A percentile compares a stretch with the other conserved stretches of the same genome.
Evolutionary conservation across 2,797 vertebrate genomes (phyloP).

Genomic region (Microctenopoma steveboyesi): DNA sequence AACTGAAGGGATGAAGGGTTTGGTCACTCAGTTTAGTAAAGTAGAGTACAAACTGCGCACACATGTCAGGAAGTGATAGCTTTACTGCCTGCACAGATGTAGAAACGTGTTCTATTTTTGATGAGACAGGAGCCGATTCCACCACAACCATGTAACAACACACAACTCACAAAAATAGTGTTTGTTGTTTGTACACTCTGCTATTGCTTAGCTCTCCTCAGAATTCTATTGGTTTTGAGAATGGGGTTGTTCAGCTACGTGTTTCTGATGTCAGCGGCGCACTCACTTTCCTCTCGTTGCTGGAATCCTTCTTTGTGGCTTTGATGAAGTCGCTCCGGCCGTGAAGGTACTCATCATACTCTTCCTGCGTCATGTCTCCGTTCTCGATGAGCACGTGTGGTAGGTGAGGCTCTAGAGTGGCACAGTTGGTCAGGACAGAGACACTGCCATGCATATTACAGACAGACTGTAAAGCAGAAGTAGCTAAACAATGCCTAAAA

Average conservation of each 20-base stretch:
- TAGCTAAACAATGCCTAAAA: constrained; percentile 25
- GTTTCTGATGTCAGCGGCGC: constrained; percentile 4
- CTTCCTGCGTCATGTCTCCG: constrained; percentile 91
- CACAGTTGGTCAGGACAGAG: constrained; percentile 26
- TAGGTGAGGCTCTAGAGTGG: constrained; percentile 89
- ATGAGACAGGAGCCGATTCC: not conserved
- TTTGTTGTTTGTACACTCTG: not conserved
- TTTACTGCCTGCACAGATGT: no score
- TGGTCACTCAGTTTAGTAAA: no score
- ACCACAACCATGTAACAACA: not conserved
- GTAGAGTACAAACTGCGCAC: no score
- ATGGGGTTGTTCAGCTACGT: not conserved
- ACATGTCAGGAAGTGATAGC: no score
- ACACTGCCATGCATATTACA: constrained; percentile 29
- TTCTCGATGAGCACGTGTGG: constrained; percentile 92
- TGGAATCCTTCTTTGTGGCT: constrained; percentile 90
- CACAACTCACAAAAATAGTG: not conserved
- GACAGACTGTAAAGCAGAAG: constrained; percentile 34
- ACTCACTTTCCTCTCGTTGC: constrained; percentile 91
- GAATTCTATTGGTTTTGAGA: not conserved
- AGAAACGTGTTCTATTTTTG: no score
- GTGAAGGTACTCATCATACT: constrained; percentile 91
- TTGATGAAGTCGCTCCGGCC: constrained; percentile 91
- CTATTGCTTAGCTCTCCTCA: not conserved
- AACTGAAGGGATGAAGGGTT: no score